Conservation (phyloP, 37 sponge, comb jelly and placozoan species). For the Ianthella basta region DNA sequence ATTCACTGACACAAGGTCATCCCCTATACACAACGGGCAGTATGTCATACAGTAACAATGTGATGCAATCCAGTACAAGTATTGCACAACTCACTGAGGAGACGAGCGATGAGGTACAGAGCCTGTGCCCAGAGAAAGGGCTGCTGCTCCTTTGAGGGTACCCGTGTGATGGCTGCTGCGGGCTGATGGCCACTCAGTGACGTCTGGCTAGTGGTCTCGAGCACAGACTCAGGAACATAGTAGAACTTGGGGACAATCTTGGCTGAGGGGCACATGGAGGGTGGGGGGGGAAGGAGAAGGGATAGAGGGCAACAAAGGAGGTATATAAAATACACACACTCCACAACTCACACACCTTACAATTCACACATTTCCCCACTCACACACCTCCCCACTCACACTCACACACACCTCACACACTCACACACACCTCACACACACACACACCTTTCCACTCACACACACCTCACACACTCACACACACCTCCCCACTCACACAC, state of each 20-base stretch:
- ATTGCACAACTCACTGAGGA: slow-evolving; percentile 58
- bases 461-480: background rate
- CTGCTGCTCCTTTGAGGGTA: slow-evolving; percentile 28
- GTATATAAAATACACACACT: background rate
- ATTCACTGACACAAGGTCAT: slow-evolving; percentile 52
- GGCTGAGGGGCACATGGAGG: background rate
- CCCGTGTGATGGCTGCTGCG: background rate
- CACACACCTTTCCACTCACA: background rate
- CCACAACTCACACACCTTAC: background rate
- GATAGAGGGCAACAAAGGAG: background rate
- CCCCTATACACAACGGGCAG: slow-evolving; percentile 46
- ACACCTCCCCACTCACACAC: background rate
- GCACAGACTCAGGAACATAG: slow-evolving; percentile 62
- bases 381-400: slow-evolving; percentile 6
- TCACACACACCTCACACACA: background rate
- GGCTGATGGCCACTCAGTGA: background rate
- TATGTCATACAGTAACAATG: too few species aligned
- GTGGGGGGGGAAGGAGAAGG: background rate
- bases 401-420: slow-evolving; percentile 15
- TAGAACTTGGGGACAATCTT: slow-evolving; percentile 61
- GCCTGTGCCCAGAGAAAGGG: slow-evolving; percentile 84
- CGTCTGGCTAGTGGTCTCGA: slow-evolving; percentile 1
- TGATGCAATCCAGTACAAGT: too few species aligned
- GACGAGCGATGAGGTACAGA: slow-evolving; percentile 64
- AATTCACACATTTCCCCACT: background rate